These are phyloP conservation scores for Vipera latastei DNA, from an alignment of 2,797 vertebrate species.

Conservation along the genomic window DNA sequence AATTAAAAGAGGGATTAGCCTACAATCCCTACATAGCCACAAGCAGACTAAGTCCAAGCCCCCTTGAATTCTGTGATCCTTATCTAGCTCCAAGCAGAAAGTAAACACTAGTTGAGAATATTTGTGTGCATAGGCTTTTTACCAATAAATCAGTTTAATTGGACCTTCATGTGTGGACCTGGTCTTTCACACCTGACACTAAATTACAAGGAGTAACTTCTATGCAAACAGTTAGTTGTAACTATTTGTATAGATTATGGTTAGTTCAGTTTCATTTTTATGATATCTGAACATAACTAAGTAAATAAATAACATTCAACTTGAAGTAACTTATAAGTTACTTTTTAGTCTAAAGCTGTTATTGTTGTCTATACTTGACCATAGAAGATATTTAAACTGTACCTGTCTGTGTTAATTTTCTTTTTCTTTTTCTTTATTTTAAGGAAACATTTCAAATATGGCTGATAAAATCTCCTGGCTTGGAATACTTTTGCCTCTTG, in stretches of 20 bases:
- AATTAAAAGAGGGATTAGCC: neutral
- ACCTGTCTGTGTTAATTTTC: constrained; percentile 52
- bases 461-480: constrained; percentile 66
- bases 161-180: neutral
- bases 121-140: neutral
- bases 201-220: neutral
- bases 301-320: neutral
- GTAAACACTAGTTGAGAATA: neutral
- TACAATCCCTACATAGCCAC: neutral
- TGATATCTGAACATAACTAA: neutral
- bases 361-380: neutral
- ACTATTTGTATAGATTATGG: neutral
- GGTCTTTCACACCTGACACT: neutral
- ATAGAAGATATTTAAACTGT: constrained; percentile 8
- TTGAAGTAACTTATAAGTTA: neutral
- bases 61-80: neutral
- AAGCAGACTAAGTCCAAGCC: neutral
- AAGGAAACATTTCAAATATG: constrained; percentile 71
- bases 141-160: neutral
- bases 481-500: constrained; percentile 66
- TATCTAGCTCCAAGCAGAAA: neutral
- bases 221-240: neutral
- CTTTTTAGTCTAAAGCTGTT: neutral
- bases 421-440: constrained; percentile 59
- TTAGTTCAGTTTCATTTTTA: neutral